These are phyloP conservation scores for Coilia nasus DNA, from an alignment of 2,797 vertebrate species.

Conservation along the genomic window DNA sequence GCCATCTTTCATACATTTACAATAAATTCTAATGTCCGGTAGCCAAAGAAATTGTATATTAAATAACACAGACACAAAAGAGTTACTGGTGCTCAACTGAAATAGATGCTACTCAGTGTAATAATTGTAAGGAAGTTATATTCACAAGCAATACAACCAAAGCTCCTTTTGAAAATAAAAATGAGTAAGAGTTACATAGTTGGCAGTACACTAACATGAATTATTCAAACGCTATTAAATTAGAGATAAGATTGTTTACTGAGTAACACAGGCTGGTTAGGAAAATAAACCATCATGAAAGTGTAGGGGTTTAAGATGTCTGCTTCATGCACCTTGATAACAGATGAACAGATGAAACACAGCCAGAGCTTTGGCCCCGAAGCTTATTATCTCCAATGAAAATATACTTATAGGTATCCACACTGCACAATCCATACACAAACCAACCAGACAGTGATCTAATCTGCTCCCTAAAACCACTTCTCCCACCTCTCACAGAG, in stretches of 20 bases:
- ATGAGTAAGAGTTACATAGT: slow-evolving; percentile 2
- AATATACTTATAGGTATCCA: neutral
- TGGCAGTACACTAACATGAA: neutral
- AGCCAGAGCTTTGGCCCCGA: neutral
- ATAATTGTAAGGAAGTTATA: neutral
- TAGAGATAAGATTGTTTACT: slow-evolving; percentile 15
- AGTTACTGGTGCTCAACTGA: neutral
- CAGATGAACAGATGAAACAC: neutral
- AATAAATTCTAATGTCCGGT: neutral
- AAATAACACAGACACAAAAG: neutral
- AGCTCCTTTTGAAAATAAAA: neutral
- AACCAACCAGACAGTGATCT: neutral
- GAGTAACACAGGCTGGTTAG: neutral
- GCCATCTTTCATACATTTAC: neutral
- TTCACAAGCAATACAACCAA: neutral
- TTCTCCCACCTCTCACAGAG: neutral
- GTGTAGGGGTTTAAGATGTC: slow-evolving; percentile 11
- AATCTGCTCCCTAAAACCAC: neutral
- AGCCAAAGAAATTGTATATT: neutral
- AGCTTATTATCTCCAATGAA: neutral
- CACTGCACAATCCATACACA: neutral
- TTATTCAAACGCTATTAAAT: neutral
- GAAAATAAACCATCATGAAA: neutral
- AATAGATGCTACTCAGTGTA: neutral
- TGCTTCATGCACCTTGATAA: neutral